Base-by-base conservation (phyloP, 2,113 vertebrate genomes). In the Chaetodon auriga region DNA sequence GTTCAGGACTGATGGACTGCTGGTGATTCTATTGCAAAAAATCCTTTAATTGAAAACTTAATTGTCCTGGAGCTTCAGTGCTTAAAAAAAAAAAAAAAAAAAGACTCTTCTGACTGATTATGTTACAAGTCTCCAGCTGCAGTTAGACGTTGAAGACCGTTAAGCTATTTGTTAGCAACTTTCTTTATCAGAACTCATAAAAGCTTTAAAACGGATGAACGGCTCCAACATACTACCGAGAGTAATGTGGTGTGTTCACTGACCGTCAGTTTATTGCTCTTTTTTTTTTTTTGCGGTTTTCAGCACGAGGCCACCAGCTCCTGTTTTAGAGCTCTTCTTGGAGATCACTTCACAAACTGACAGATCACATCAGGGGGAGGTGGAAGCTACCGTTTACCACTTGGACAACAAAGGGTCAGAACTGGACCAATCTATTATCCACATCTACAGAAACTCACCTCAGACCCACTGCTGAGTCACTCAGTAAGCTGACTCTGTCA, bases 361-460 rank as follows among this genome's bases (percentile, higher is more conserved):
- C 35, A 25, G 5, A 30, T 12, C n/a, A 25, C 38, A 30, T 11
- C 21, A n/a, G 66, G 21, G 66, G 14, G 13, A 10, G 25, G 45
- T 4, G n/a, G n/a, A 21, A 58, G 58, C 25, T 45, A 46, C 41
- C 0, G 21, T 55, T 23, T 55, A 16, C 68, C 13, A 7, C 12
- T n/a, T 19, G 51, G 73, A 74, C 7, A 3, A 3, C 19, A 58
- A 8, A 53, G 41, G 53, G 15, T 77, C 80, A 69, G 49, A 80
- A 54, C 83, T 83, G 83, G 80, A 86, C 81, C 64, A 16, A 1
- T n/a, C 62, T 68, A 14, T 80, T 60, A 1, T 51, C 55, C 49
- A 38, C 48, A n/a, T 61, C 57, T 15, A 23, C 12, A 25, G 3
- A 48, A n/a, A 77, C 48, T 74, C 35, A 51, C 38, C 38, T 46